Percentiles rank a stretch among this genome's conserved stretches.
These are phyloP conservation scores for Erebia palarica DNA, from an alignment of 2,888 invertebrate species.

Conservation along the genomic window DNA sequence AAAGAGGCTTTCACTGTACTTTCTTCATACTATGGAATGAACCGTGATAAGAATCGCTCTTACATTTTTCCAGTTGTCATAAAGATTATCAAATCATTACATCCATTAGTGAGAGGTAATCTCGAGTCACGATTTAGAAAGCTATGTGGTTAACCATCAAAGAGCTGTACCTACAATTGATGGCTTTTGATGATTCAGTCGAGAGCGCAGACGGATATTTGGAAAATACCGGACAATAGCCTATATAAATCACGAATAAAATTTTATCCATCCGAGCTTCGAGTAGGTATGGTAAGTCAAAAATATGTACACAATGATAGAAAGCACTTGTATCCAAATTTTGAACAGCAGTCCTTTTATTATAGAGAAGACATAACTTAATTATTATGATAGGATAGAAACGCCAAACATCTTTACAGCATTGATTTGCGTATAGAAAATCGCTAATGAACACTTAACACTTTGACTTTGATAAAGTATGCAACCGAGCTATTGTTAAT, in stretches of 20 bases:
- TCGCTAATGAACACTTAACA: no score
- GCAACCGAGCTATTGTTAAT: no score
- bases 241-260: neutral
- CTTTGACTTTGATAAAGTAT: no score
- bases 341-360: no score
- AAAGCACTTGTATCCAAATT: no score
- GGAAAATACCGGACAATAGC: neutral
- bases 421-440: no score
- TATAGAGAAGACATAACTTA: no score
- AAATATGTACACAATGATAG: no score
- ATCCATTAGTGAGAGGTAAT: slow-evolving; percentile 25
- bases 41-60: neutral
- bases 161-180: neutral
- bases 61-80: slow-evolving; percentile 9
- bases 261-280: neutral
- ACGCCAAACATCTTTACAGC: no score
- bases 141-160: slow-evolving; percentile 23
- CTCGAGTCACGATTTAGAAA: slow-evolving; percentile 25
- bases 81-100: slow-evolving; percentile 22
- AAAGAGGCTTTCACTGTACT: neutral
- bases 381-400: no score
- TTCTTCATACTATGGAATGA: neutral
- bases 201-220: neutral
- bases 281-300: no score
- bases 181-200: slow-evolving; percentile 11